A percentile compares a stretch with the other conserved stretches of the same genome.
These are phyloP conservation scores for Denticeps clupeoides DNA, from an alignment of 2,797 vertebrate genomes.

Conservation along the genomic window DNA sequence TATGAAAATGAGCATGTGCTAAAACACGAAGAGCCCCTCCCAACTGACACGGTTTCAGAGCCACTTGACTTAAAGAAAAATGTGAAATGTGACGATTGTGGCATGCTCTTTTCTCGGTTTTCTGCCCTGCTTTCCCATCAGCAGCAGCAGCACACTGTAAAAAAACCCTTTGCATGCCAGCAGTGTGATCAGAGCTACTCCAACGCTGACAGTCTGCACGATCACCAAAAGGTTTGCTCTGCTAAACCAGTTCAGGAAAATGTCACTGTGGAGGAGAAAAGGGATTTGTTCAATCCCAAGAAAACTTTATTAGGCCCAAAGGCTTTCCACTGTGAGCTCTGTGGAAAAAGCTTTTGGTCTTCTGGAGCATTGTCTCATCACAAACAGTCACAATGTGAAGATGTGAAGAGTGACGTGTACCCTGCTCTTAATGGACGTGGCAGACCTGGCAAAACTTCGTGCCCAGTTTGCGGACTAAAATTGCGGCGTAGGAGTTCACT, in stretches of 20 bases:
- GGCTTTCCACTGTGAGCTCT: conserved; percentile 61
- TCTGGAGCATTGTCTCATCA: conserved; percentile 63
- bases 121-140: conserved; percentile 59
- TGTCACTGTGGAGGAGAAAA: conserved; percentile 24
- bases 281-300: conserved; percentile 58
- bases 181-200: conserved; percentile 49
- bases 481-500: conserved; percentile 56
- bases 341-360: conserved; percentile 70
- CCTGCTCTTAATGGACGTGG: conserved; percentile 32
- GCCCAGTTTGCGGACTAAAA: conserved; percentile 52
- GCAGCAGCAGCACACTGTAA: conserved; percentile 44
- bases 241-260: conserved; percentile 22
- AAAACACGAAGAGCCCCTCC: conserved; percentile 35
- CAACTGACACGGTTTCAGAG: conserved; percentile 26
- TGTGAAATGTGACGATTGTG: conserved; percentile 49
- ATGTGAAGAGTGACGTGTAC: conserved; percentile 27
- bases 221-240: conserved; percentile 48
- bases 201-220: conserved; percentile 44
- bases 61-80: conserved; percentile 40
- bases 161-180: conserved; percentile 49
- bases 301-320: conserved; percentile 69
- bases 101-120: conserved; percentile 46
- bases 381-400: conserved; percentile 54
- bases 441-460: conserved; percentile 45
- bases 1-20: conserved; percentile 38